Base-by-base conservation (phyloP, 2,113 vertebrate genomes). In the Dermatemys mawii region DNA sequence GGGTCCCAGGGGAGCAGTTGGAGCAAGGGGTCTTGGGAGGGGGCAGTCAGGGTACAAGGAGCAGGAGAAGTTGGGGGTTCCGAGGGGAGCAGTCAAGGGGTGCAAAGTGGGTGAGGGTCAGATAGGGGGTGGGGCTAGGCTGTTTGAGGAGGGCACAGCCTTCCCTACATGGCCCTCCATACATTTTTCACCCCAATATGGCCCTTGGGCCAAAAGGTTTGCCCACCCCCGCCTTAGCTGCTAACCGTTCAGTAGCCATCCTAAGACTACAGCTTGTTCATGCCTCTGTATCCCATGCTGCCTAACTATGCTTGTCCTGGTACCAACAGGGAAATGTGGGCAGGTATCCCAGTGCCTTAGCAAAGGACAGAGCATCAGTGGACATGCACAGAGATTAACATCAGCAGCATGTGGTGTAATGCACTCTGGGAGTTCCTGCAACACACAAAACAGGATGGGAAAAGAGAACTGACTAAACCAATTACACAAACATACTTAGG, bases 281-380 rank as follows among this genome's bases (percentile, higher is more conserved):
- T 3, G 0, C 81, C 26, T 26, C 0, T 0, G 41, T 46, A 41
- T 60, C 78, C 24, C 14, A 35, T 51, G 49, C 78, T 80, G 60
- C 57, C 24, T 50, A 29, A 22, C 44, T 50, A 11, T 80, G 46
- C 13, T 57, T 29, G 44, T 11, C 29, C 16, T 54, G 83, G 32
- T 21, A 5, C 0, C 0, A 53, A 17, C 46, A 0, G 0, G 48
- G 76, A 87, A 75, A 27, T 55, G 76, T 17, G 49, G 55, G 24
- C 27, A 50, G 86, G n/a, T 73, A 21, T 51, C 48, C 14, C 2
- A 22, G 54, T 50, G 83, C 89, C 79, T 93, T 16, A 38, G 0
- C 13, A 14, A 50, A 54, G 8, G 0, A 82, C 53, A 50, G 22
- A 46, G 55, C 55, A 32, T 60, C 55, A 32, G 27, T 60, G 16